Base-by-base conservation (phyloP, 2,113 vertebrate genomes). In the Mus spicilegus region DNA sequence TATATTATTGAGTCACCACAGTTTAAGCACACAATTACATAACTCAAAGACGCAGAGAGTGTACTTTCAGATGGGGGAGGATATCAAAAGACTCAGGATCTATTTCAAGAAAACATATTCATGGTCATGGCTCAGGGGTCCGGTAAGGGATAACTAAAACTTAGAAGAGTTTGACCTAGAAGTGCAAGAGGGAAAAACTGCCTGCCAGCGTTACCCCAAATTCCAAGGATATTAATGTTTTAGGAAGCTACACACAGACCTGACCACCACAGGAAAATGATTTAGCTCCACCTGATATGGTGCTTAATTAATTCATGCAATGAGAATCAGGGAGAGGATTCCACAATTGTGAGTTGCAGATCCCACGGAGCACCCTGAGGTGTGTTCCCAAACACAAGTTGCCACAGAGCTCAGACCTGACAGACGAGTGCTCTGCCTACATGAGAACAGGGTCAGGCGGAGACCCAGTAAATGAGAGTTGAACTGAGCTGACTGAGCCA, bases 31-130 rank as follows among this genome's bases (percentile, higher is more conserved):
- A 63, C 56, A 84, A 90, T 96, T 81, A 88, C 12, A 28, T 69
- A 96, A 96, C 63, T 33, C 63, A 93, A 82, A 94, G 61, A 92
- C 73, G 61, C 0, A 82, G 54, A 80, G 22, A 91, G 58, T 10
- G 72, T 86, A 54, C 14, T 91, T 95, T 93, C n/a, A 81, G 72
- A 89, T 82, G 4, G 58, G 54, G n/a, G 70, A 90, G 70, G 8
- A 86, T 67, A 26, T 46, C 65, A 93, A 94, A 77, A 49, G 19
- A 56, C 36, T 94, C 42, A 12, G 61, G 9, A 63, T 86, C 46
- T 82, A 88, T 65, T 95, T 96, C 49, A 93, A 85, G 90, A 96
- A 95, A 87, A 90, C 54, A 61, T 30, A 89, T 88, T 94, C 26
- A 30, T 30, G 3, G 54, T 89, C 67, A 28, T 80, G 3, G 9